Base-by-base conservation (phyloP, 2,797 vertebrate species). In the Cuniculus paca region DNA sequence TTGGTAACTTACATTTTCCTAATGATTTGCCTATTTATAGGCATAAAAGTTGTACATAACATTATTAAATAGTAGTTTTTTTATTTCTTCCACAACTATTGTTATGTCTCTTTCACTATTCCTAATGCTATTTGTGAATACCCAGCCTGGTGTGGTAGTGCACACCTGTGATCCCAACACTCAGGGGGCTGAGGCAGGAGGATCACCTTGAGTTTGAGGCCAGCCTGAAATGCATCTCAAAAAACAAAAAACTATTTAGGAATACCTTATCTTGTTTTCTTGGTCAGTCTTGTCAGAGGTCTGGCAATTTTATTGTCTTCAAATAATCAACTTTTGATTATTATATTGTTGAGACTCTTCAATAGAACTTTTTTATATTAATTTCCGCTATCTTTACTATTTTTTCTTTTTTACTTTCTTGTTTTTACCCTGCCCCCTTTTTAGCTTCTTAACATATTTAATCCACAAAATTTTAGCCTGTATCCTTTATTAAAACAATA, bases 391-490 rank as follows among this genome's bases (percentile, higher is more conserved):
- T 79, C 72, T 77, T 79, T 84, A 90, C 61, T 75, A 85, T 84
- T 95, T 92, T 97, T 58, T 82, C 45, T 56, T 78, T 65, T 86
- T n/a, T 78, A 45, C 14, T 78, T 85, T n/a, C 20, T 65, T 52
- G n/a, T 78, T 78, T n/a, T 26, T 9, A 4, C 2, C 12, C 34
- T 81, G 0, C 19, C 68, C 24, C 26, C 83, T 12, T 60, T 94
- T 95, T 75, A 88, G 54, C 31, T 86, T 70, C 22, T 92, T 97
- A 94, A 94, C 2, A 65, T 74, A 16, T 74, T 90, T 90, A 90
- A 48, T 60, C 92, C 14, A 75, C 78, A 88, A 8, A 80, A 50
- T 88, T 88, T 92, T 34, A 88, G 77, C 26, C 24, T 72, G 81
- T 80, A 65, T 90, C 72, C 31, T 86, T 26, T 90, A 83, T 4